Percentiles rank a stretch among this genome's conserved stretches.
Conservation (phyloP, 2,113 vertebrate species). For the Caranx melampygus region DNA sequence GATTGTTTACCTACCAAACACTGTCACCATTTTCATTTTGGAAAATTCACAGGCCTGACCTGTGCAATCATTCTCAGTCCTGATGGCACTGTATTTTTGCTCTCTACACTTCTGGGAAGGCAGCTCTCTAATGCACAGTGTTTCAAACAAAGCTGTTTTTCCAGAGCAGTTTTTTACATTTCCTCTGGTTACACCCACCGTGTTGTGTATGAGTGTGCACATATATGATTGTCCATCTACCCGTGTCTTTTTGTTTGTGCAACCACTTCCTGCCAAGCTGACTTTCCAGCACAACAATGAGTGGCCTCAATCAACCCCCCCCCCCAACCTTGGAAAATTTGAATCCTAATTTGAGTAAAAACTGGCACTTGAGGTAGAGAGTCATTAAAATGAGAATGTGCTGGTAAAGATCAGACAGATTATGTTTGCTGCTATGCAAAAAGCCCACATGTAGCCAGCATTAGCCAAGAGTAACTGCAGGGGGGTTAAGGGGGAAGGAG, state of each 20-base stretch:
- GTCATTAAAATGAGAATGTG: background rate
- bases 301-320: background rate
- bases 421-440: constrained; percentile 16
- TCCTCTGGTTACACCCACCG: constrained; percentile 6
- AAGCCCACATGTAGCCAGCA: background rate
- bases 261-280: constrained; percentile 26
- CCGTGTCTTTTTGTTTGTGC: constrained; percentile 10
- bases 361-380: background rate
- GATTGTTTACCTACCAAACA: background rate
- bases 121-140: background rate
- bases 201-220: background rate
- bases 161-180: constrained; percentile 29
- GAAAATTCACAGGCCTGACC: background rate
- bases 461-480: background rate
- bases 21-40: constrained; percentile 10
- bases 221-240: background rate
- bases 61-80: background rate
- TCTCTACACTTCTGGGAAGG: background rate
- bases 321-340: constrained; percentile 45
- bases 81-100: background rate
- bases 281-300: background rate
- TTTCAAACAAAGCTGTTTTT: constrained; percentile 5
- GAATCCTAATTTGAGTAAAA: constrained; percentile 70
- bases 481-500: too few relatives aligned
- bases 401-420: constrained; percentile 31